Conservation (phyloP, 2,113 vertebrate genomes). For the Oncorhynchus keta region DNA sequence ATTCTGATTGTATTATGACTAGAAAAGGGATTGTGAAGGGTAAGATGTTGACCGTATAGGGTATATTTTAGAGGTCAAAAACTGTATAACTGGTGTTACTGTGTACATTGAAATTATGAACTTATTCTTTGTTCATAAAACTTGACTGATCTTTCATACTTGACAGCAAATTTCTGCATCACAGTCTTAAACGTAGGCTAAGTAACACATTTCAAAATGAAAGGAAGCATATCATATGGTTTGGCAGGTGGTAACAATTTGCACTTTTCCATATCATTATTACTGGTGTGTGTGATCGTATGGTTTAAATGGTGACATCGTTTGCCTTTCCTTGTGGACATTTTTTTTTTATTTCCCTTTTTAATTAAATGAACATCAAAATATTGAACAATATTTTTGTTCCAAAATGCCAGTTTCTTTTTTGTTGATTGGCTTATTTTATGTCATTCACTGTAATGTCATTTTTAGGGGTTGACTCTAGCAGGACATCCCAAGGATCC, state of each 20-base stretch:
- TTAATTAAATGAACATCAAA: conserved; percentile 47
- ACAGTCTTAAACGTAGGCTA: conserved; percentile 47
- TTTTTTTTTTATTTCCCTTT: conserved; percentile 43
- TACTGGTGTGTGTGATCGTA: conserved; percentile 3
- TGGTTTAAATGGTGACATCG: conserved; percentile 41
- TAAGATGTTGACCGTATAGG: conserved; percentile 56
- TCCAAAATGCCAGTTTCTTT: not conserved
- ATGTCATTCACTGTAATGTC: conserved; percentile 64
- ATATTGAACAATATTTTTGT: conserved; percentile 32
- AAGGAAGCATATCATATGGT: conserved; percentile 40
- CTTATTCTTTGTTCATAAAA: conserved; percentile 55
- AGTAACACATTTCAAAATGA: conserved; percentile 45
- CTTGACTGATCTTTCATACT: conserved; percentile 77
- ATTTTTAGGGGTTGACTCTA: conserved; percentile 31
- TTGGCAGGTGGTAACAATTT: conserved; percentile 58
- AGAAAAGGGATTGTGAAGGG: conserved; percentile 51
- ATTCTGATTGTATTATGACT: conserved; percentile 35
- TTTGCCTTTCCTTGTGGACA: conserved; percentile 51
- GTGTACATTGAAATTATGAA: conserved; percentile 67
- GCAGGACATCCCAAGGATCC: no score
- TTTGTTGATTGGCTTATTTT: conserved; percentile 11
- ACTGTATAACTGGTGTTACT: conserved; percentile 72
- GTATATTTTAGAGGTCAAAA: conserved; percentile 68
- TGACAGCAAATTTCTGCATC: conserved; percentile 69
- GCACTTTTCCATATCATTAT: conserved; percentile 63